Conservation (phyloP, 2,113 vertebrate species). For the Equus przewalskii region DNA sequence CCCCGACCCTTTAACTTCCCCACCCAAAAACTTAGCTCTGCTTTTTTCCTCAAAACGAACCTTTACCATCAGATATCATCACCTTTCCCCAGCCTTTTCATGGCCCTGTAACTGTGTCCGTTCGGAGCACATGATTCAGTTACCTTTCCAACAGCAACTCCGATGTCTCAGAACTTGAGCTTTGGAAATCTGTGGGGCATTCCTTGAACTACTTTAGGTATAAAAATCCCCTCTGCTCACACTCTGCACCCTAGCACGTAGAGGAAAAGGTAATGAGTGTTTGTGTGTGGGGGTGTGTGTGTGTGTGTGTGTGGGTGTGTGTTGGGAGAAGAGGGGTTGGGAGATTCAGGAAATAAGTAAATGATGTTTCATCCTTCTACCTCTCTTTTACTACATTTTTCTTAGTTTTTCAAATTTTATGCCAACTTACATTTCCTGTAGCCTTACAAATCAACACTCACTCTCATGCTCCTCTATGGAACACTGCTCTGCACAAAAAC, state of each 20-base stretch:
- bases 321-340: not conserved
- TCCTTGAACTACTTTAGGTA: not conserved
- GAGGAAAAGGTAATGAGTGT: not conserved
- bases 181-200: not conserved
- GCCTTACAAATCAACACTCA: not conserved
- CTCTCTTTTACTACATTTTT: not conserved
- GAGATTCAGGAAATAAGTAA: not conserved
- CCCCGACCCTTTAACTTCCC: not conserved
- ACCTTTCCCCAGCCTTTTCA: not conserved
- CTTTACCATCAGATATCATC: not conserved
- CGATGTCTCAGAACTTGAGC: not conserved
- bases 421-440: not conserved
- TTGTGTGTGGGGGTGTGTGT: not conserved
- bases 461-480: not conserved
- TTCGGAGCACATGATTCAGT: conserved; percentile 2
- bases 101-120: not conserved
- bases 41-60: not conserved
- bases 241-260: not conserved
- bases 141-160: not conserved
- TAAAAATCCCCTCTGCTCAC: not conserved
- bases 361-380: not conserved
- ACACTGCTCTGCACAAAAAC: not conserved
- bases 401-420: not conserved
- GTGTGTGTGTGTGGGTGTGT: not conserved
- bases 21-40: not conserved